Evolutionary conservation across 2,113 vertebrate species (phyloP), one percentile per base, ranked within the genome.

Genomic region (Platichthys stellatus): DNA sequence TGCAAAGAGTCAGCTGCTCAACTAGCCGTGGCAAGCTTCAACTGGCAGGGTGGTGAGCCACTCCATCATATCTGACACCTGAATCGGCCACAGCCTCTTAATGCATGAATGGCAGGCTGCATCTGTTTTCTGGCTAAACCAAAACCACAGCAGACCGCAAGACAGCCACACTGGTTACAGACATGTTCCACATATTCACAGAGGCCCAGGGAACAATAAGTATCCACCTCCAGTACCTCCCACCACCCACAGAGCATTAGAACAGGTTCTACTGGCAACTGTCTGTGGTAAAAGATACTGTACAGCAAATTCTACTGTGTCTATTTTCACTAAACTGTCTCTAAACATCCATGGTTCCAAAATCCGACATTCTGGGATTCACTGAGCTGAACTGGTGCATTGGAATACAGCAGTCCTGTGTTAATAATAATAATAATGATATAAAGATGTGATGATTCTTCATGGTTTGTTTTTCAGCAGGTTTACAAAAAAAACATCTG

Each of bases 31-130:
- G 79, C 89, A 78, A 76, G 86, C 84, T 91, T 43, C 80, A 88
- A 87, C 89, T 78, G 87, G 89, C 82, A 78, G 57, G 9, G 11
- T 2, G 40, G 62, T 49, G 59, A 84, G 28, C 78, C 87, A 86
- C 84, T 91, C 84, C 69, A 89, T 91, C 88, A 88, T 82, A n/a
- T 84, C 10, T 91, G 89, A 91, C 91, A 89, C 72, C 58, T 88
- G 83, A 91, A 91, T 89, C 88, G 72, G 35, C 66, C 74, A 0
- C 86, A 69, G 81, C 62, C 67, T 59, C 57, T 81, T 63, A 83
- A 82, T 81, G 88, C 87, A 88, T 90, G 88, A 91, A 74, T 83
- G 87, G 85, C 69, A 78, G 59, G 11, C 67, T 82, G 78, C 80
- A 38, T 86, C 40, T 86, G 72, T 54, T 66, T 77, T 72, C 69